phyloP scores from a whole-genome alignment of 2,888 invertebrate species.

The Sclerodermus sp. region DNA sequence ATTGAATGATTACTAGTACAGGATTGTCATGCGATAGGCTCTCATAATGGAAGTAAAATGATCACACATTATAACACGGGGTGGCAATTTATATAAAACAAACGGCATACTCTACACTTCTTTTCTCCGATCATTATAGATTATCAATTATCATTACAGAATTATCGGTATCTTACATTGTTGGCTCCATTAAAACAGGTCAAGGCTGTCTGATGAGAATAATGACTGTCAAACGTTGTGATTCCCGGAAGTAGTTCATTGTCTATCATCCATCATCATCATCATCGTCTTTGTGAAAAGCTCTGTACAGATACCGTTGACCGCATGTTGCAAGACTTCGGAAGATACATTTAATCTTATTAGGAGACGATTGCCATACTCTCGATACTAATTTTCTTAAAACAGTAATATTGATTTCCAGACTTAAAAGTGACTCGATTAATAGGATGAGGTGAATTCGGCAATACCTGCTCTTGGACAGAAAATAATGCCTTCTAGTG shows the following conservation, averaged over 20 bases:
- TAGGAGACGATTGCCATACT: neutral
- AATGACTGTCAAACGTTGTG: conserved; percentile 37
- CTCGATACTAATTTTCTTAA: neutral
- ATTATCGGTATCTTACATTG: neutral
- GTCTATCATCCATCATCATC: conserved; percentile 52
- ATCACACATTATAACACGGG: too few relatives aligned
- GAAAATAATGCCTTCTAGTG: conserved; percentile 44
- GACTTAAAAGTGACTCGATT: conserved; percentile 5
- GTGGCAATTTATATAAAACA: too few relatives aligned
- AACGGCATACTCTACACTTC: too few relatives aligned
- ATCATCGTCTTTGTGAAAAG: too few relatives aligned
- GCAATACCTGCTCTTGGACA: conserved; percentile 3
- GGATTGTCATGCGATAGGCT: too few relatives aligned
- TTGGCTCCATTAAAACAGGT: conserved; percentile 33
- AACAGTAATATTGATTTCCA: neutral
- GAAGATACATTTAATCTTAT: conserved; percentile 3
- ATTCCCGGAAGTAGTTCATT: conserved; percentile 54
- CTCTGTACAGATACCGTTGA: conserved; percentile 36
- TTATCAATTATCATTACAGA: neutral
- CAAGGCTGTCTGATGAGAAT: conserved; percentile 49
- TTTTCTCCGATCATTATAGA: too few relatives aligned
- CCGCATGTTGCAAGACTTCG: conserved; percentile 27
- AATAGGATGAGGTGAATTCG: conserved; percentile 40
- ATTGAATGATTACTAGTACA: too few relatives aligned
- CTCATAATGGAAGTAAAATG: too few relatives aligned